Conservation (phyloP, 2,888 invertebrate genomes). For the Drosophila buzzatii region DNA sequence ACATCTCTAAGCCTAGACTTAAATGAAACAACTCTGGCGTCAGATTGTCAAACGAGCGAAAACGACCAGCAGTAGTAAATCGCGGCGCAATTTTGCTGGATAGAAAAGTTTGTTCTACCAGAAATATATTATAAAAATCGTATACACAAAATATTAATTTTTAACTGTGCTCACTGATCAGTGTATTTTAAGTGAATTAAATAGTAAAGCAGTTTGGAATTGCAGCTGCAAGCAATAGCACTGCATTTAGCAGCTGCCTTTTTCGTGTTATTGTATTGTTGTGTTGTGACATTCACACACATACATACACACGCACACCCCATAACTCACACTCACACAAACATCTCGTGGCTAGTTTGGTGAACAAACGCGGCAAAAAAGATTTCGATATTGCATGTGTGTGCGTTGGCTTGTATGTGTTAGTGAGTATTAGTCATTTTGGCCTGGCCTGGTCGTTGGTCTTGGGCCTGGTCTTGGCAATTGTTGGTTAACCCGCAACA, state of each 20-base stretch:
- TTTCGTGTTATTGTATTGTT: conserved; percentile 36
- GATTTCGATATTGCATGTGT: conserved; percentile 48
- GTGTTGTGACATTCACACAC: conserved; percentile 48
- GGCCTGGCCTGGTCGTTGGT: conserved; percentile 66
- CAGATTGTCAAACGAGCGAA: conserved; percentile 47
- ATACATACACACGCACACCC: not conserved
- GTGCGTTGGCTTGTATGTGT: conserved; percentile 27
- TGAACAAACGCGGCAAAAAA: conserved; percentile 61
- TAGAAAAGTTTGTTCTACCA: conserved; percentile 25
- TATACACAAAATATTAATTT: not conserved
- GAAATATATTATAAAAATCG: conserved; percentile 9
- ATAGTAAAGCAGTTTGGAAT: conserved; percentile 9
- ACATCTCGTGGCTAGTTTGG: conserved; percentile 51
- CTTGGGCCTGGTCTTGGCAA: conserved; percentile 58
- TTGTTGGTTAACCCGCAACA: conserved; percentile 39
- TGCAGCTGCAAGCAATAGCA: conserved; percentile 38
- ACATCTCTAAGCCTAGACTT: conserved; percentile 11
- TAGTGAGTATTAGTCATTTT: conserved; percentile 59
- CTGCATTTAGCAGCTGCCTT: conserved; percentile 67
- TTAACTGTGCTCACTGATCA: not conserved
- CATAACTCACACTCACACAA: conserved; percentile 11
- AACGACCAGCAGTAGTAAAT: conserved; percentile 24
- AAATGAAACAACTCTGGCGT: conserved; percentile 41
- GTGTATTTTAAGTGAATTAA: conserved; percentile 16
- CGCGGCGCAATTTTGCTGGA: conserved; percentile 47